Evolutionary conservation across 2,113 vertebrate species (phyloP).

Genomic region (Cromileptes altivelis): DNA sequence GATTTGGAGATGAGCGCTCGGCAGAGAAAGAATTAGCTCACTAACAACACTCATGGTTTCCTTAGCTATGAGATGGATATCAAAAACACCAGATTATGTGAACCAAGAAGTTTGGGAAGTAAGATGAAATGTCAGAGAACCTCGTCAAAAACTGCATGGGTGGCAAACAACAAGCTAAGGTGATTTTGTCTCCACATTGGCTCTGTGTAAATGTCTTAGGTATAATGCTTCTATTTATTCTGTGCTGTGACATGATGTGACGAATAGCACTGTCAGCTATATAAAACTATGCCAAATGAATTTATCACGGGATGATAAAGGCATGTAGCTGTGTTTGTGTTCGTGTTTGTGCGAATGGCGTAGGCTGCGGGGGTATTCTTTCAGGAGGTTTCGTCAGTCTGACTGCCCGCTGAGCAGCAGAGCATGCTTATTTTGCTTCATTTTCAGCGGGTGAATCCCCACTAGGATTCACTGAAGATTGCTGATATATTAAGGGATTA

Average conservation of each 20-base stretch:
- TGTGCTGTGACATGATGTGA: slow-evolving; percentile 32
- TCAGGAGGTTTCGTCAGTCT: slow-evolving; percentile 61
- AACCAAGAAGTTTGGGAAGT: not conserved
- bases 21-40: not conserved
- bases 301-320: slow-evolving; percentile 49
- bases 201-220: slow-evolving; percentile 25
- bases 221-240: slow-evolving; percentile 33
- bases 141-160: not conserved
- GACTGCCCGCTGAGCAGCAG: slow-evolving; percentile 8
- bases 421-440: slow-evolving; percentile 40
- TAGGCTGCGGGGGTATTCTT: slow-evolving; percentile 35
- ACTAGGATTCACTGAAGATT: slow-evolving; percentile 35
- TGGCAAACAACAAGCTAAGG: slow-evolving; percentile 9
- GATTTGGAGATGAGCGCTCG: not conserved
- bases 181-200: slow-evolving; percentile 25
- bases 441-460: slow-evolving; percentile 18
- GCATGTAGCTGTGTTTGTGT: slow-evolving; percentile 26
- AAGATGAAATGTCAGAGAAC: not conserved
- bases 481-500: slow-evolving; percentile 38
- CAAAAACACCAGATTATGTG: not conserved
- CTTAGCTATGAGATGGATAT: slow-evolving; percentile 7
- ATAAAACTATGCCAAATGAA: slow-evolving; percentile 47
- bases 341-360: slow-evolving; percentile 13
- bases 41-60: not conserved
- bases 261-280: slow-evolving; percentile 54